Conservation (phyloP, 2,888 invertebrate genomes). For the Drosophila borealis region DNA sequence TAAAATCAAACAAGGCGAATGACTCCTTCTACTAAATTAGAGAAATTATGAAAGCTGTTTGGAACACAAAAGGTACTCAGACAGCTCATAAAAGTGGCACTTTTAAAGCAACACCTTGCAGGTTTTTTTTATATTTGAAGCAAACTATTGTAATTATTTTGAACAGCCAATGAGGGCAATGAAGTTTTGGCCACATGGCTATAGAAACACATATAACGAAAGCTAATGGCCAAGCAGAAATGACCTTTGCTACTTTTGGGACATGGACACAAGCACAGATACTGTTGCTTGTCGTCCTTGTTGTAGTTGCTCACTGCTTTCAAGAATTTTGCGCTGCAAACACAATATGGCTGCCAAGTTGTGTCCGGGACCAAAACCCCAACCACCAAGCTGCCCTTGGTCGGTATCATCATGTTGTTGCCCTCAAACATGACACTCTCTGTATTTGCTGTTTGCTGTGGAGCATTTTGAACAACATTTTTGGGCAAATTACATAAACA, state of each 20-base stretch:
- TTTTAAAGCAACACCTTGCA: slow-evolving; percentile 28
- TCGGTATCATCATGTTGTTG: slow-evolving; percentile 38
- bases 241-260: slow-evolving; percentile 65
- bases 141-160: slow-evolving; percentile 78
- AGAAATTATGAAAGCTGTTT: slow-evolving; percentile 49
- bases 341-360: slow-evolving; percentile 57
- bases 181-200: slow-evolving; percentile 48
- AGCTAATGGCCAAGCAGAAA: slow-evolving; percentile 59
- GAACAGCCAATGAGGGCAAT: slow-evolving; percentile 75
- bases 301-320: slow-evolving; percentile 23
- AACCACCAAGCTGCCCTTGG: slow-evolving; percentile 3
- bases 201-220: slow-evolving; percentile 23
- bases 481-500: slow-evolving; percentile 72
- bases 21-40: slow-evolving; percentile 41
- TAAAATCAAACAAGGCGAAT: slow-evolving; percentile 52
- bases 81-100: slow-evolving; percentile 45
- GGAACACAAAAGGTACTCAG: slow-evolving; percentile 27
- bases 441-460: slow-evolving; percentile 41
- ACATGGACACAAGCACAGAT: slow-evolving; percentile 38
- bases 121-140: slow-evolving; percentile 16
- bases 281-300: slow-evolving; percentile 48
- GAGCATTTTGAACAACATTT: slow-evolving; percentile 71
- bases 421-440: slow-evolving; percentile 54
- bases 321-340: slow-evolving; percentile 45
- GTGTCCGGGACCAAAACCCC: slow-evolving; percentile 14